Conservation (phyloP, 2,113 vertebrate species). For the Acanthochromis polyacanthus region DNA sequence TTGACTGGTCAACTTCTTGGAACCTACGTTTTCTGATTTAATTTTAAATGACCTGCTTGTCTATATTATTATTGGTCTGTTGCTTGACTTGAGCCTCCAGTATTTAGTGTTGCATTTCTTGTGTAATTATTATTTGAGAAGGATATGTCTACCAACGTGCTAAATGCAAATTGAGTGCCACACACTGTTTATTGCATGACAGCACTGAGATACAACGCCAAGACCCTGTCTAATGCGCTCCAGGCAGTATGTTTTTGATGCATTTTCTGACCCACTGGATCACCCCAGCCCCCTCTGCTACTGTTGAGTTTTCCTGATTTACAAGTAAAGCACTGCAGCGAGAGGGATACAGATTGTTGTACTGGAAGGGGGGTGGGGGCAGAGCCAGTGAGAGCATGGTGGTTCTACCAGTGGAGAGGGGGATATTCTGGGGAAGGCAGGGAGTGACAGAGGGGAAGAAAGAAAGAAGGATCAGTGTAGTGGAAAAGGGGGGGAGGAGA, state of each 20-base stretch:
- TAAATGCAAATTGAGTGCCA: constrained; percentile 65
- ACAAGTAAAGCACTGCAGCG: constrained; percentile 68
- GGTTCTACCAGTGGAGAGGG: constrained; percentile 53
- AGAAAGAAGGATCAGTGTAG: constrained; percentile 56
- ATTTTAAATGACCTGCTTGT: constrained; percentile 2
- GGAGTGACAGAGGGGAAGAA: constrained; percentile 63
- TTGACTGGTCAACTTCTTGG: background rate
- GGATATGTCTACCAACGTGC: constrained; percentile 35
- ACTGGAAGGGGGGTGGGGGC: constrained; percentile 47
- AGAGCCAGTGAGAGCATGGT: constrained; percentile 56
- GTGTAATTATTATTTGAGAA: constrained; percentile 17
- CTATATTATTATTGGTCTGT: background rate
- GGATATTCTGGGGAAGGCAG: constrained; percentile 53
- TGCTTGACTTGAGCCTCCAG: constrained; percentile 1
- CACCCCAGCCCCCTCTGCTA: constrained; percentile 62
- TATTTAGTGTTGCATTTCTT: constrained; percentile 25
- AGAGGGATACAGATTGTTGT: constrained; percentile 61
- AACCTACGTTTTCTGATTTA: background rate
- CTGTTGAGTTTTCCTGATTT: constrained; percentile 71
- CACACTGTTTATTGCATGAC: constrained; percentile 69
- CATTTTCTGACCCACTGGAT: constrained; percentile 64
- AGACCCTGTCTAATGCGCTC: constrained; percentile 69
- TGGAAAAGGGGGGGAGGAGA: constrained; percentile 51
- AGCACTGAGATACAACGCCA: constrained; percentile 56
- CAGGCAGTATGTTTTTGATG: constrained; percentile 70